These are phyloP conservation scores for Leucoma salicis DNA, from an alignment of 2,888 invertebrate genomes.

Conservation along the genomic window DNA sequence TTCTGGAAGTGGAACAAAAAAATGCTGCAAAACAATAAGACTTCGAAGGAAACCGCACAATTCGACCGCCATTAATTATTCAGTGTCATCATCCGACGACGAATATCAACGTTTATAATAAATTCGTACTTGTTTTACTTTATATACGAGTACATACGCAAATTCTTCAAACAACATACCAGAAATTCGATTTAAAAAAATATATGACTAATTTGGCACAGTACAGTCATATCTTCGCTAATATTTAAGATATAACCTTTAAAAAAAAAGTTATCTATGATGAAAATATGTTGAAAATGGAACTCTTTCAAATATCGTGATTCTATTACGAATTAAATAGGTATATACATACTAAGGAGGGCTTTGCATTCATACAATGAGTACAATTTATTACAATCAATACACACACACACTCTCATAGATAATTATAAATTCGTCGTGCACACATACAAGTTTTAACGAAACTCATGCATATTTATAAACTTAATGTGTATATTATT, in stretches of 20 bases:
- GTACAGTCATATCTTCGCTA: no score
- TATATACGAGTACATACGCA: no score
- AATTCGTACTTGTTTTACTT: conserved; percentile 34
- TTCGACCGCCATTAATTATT: conserved; percentile 64
- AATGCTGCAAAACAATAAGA: conserved; percentile 39
- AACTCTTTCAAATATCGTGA: conserved; percentile 4
- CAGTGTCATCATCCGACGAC: conserved; percentile 54
- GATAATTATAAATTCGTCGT: conserved; percentile 36
- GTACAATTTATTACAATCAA: conserved; percentile 39
- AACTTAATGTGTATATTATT: conserved; percentile 76
- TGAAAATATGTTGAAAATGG: conserved; percentile 11
- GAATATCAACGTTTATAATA: conserved; percentile 34
- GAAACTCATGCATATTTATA: conserved; percentile 80
- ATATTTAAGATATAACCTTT: no score
- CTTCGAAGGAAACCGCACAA: conserved; percentile 40
- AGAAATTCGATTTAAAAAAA: no score
- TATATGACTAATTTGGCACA: no score
- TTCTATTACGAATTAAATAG: conserved; percentile 1
- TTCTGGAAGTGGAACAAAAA: conserved; percentile 66
- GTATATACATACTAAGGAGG: conserved; percentile 8
- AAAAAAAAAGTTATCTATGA: no score
- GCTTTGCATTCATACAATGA: conserved; percentile 32
- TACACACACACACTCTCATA: conserved; percentile 36
- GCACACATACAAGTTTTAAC: conserved; percentile 64
- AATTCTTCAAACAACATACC: no score